phyloP scores from a whole-genome alignment of 1,140 invertebrate genomes.

The Pristionchus pacificus region DNA sequence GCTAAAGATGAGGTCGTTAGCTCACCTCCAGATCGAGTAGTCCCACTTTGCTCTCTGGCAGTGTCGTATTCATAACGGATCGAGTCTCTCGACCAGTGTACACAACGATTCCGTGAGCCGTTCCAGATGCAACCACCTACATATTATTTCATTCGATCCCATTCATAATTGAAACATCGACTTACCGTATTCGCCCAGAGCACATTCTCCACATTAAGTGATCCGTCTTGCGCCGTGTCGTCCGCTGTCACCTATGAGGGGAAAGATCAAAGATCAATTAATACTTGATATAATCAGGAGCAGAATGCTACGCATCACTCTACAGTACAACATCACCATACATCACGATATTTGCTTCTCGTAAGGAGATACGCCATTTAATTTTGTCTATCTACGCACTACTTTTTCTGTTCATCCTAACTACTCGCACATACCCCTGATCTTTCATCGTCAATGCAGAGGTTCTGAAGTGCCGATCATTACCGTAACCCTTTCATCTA shows the following conservation, averaged over 20 bases:
- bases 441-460: no score
- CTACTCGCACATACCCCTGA: no score
- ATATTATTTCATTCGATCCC: neutral
- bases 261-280: no score
- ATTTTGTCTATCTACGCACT: no score
- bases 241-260: slow-evolving; percentile 41
- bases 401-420: no score
- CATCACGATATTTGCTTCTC: no score
- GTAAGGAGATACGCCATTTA: no score
- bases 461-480: no score
- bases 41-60: slow-evolving; percentile 87
- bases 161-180: neutral
- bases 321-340: no score
- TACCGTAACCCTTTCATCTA: no score
- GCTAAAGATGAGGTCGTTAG: neutral
- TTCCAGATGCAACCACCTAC: slow-evolving; percentile 82
- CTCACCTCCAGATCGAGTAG: slow-evolving; percentile 83
- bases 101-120: slow-evolving; percentile 83
- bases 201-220: slow-evolving; percentile 90
- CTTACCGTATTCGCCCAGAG: slow-evolving; percentile 88
- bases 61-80: slow-evolving; percentile 95
- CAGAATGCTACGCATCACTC: no score
- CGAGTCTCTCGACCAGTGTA: slow-evolving; percentile 94
- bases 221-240: slow-evolving; percentile 67
- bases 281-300: no score